phyloP scores from a whole-genome alignment of 2,113 vertebrate species.

The Grantiella picta region DNA sequence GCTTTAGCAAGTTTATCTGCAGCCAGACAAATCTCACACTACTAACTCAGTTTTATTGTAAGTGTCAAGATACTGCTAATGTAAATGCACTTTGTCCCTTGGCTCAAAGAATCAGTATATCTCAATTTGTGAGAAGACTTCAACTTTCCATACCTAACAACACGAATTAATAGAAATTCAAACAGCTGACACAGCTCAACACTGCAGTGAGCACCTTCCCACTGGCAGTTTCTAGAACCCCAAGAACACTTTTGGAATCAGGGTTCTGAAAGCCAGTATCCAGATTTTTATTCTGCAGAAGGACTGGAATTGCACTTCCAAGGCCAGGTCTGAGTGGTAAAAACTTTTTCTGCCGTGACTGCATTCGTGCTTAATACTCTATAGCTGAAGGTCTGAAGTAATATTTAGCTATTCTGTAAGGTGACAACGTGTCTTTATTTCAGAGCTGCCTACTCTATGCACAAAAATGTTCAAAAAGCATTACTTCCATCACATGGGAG shows the following conservation, averaged over 20 bases:
- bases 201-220: neutral
- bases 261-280: neutral
- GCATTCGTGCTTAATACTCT: accelerated
- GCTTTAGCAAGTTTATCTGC: neutral
- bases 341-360: neutral
- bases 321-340: neutral
- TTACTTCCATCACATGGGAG: neutral
- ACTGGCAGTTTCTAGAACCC: neutral
- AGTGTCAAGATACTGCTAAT: constrained; percentile 16
- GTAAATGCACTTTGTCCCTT: constrained; percentile 22
- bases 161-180: neutral
- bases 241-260: neutral
- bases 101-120: neutral
- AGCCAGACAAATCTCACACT: constrained; percentile 20
- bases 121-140: neutral
- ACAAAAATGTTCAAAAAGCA: neutral
- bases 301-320: neutral
- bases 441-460: neutral
- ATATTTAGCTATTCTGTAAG: neutral
- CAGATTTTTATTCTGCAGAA: neutral
- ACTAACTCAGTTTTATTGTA: constrained; percentile 34
- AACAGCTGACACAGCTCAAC: neutral
- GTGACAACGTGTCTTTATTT: neutral
- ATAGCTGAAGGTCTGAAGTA: neutral
- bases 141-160: neutral